These are phyloP conservation scores for Acanthosepion lycidas DNA, from an alignment of 2,888 invertebrate species.

Conservation along the genomic window DNA sequence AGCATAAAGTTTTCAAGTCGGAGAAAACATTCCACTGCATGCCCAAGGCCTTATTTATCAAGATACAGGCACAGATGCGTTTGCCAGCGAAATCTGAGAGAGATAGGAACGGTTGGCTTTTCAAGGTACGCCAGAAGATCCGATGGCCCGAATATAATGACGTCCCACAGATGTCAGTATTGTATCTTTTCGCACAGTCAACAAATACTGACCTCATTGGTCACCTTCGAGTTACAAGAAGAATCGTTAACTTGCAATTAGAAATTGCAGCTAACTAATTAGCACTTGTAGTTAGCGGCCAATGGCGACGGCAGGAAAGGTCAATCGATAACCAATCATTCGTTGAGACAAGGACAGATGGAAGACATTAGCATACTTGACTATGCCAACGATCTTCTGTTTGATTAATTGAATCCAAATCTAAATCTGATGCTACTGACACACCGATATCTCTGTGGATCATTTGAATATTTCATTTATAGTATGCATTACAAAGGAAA, in stretches of 20 bases:
- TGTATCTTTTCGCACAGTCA: not conserved
- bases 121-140: not conserved
- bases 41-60: no score
- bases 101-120: not conserved
- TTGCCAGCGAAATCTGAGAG: no score
- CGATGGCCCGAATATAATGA: not conserved
- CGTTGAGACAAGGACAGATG: not conserved
- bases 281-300: not conserved
- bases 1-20: no score
- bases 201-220: not conserved
- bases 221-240: not conserved
- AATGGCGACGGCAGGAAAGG: not conserved
- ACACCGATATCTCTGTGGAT: no score
- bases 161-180: not conserved
- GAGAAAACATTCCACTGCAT: no score
- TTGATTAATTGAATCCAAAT: no score
- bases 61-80: no score
- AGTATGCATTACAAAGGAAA: no score
- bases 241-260: constrained; percentile 15
- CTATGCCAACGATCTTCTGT: no score
- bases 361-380: not conserved
- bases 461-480: no score
- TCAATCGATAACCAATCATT: not conserved
- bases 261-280: not conserved
- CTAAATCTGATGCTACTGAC: no score